phyloP scores from a whole-genome alignment of 2,113 vertebrate genomes.

The Lates calcarifer region DNA sequence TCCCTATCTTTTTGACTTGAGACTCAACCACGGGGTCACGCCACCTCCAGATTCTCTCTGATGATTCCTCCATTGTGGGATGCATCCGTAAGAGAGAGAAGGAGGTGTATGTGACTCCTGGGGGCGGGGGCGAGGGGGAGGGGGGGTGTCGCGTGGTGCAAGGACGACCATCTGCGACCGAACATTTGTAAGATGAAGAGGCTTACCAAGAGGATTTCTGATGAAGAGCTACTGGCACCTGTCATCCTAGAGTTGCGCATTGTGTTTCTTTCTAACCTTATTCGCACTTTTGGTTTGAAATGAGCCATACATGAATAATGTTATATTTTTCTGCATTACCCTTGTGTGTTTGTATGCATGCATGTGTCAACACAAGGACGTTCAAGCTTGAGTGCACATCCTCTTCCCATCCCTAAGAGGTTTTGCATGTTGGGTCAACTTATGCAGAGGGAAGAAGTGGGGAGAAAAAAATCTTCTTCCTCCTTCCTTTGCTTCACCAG shows the following conservation, averaged over 20 bases:
- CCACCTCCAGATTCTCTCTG: constrained; percentile 45
- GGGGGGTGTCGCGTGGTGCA: constrained; percentile 10
- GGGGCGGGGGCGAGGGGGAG: constrained; percentile 1
- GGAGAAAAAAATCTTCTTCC: not conserved
- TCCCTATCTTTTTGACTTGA: constrained; percentile 49
- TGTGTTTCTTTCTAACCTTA: not conserved
- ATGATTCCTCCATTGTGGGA: constrained; percentile 34
- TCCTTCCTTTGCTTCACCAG: constrained; percentile 12
- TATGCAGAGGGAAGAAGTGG: constrained; percentile 27
- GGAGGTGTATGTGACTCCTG: not conserved
- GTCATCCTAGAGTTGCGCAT: not conserved
- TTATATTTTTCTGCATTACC: not conserved
- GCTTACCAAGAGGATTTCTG: not conserved
- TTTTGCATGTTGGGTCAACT: constrained; percentile 50
- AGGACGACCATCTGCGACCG: constrained; percentile 23
- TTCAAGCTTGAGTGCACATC: not conserved
- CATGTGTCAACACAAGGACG: not conserved
- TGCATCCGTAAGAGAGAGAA: not conserved
- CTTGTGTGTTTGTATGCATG: not conserved
- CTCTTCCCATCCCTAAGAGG: constrained; percentile 41
- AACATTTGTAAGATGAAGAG: constrained; percentile 15
- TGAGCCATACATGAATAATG: not conserved
- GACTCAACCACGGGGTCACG: constrained; percentile 41
- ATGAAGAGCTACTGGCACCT: constrained; percentile 14
- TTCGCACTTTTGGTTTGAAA: not conserved